Evolutionary conservation across 35 echinoderm and acorn worm species (phyloP), one percentile per base, ranked within the genome.

Genomic region (Chiridota heheva): DNA sequence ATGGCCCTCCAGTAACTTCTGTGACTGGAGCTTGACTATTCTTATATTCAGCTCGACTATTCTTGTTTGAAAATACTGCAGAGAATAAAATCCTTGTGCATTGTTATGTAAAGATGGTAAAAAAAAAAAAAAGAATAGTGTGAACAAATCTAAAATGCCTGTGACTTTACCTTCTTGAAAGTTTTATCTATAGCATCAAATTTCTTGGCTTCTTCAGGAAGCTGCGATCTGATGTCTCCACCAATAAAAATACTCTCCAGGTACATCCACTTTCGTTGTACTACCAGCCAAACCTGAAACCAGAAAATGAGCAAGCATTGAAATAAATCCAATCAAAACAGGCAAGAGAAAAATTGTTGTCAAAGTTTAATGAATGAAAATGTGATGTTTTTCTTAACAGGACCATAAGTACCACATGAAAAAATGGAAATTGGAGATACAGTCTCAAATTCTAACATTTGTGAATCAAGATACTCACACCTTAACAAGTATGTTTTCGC

Each of bases 221-320:
- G 86, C 86, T 98, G 95, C 0, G 95, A 91, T 69, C 95, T 62
- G 81, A 98, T 98, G 42, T 98, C 95, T 61, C 95, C 95, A 71
- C 95, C 95, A 38, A 98, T 98, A 35, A 98, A 98, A 56, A 98
- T 98, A 67, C 95, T 98, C 68, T 98, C 95, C 20, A 98, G 71
- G 60, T 98, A 98, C 95, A 98, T 98, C 95, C 95, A 98, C 48
- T 98, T 98, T 10, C 95, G 81, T 26, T 98, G 95, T 4, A 98
- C 95, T 2, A 98, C 95, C 89, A 98, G 41, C 95, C 95, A 98
- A 0, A 97, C 88, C 93, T 97, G 37, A 27, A 70, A 69, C 74
- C 51, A 76, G 15, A 73, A 13, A 40, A 40, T 6, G 22, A 1
- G 22, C 6, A 43, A 27, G 1, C 2, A 12, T 38, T 7, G 5